These are phyloP conservation scores for Euplexia lucipara DNA, from an alignment of 2,888 invertebrate genomes.

Conservation along the genomic window DNA sequence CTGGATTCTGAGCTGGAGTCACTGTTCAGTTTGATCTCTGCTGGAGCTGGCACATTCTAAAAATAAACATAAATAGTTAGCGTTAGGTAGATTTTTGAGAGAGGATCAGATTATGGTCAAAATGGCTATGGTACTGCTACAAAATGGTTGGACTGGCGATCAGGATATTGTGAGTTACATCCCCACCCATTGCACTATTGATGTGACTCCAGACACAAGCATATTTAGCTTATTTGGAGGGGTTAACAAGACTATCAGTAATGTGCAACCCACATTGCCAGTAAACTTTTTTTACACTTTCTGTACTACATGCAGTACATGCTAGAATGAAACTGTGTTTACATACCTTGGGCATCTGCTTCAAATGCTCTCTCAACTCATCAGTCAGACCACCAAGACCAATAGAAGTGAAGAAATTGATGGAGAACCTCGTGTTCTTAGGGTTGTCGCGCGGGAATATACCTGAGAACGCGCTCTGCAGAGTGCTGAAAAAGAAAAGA, in stretches of 20 bases:
- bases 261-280: no score
- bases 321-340: no score
- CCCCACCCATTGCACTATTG: no score
- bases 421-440: conserved; percentile 98
- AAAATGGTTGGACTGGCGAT: no score
- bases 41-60: conserved; percentile 83
- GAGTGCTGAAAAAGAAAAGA: conserved; percentile 92
- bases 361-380: conserved; percentile 97
- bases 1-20: conserved; percentile 82
- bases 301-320: no score
- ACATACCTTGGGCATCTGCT: conserved; percentile 94
- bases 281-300: no score
- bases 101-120: no score
- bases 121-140: no score
- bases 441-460: conserved; percentile 99
- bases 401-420: conserved; percentile 99
- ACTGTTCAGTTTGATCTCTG: conserved; percentile 82
- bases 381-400: conserved; percentile 99
- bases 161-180: no score
- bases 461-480: conserved; percentile 96
- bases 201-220: no score
- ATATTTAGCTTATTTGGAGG: no score
- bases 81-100: not conserved
- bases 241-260: no score
- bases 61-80: conserved; percentile 11